Conservation (phyloP, 2,113 vertebrate genomes). For the Pygoscelis adeliae region DNA sequence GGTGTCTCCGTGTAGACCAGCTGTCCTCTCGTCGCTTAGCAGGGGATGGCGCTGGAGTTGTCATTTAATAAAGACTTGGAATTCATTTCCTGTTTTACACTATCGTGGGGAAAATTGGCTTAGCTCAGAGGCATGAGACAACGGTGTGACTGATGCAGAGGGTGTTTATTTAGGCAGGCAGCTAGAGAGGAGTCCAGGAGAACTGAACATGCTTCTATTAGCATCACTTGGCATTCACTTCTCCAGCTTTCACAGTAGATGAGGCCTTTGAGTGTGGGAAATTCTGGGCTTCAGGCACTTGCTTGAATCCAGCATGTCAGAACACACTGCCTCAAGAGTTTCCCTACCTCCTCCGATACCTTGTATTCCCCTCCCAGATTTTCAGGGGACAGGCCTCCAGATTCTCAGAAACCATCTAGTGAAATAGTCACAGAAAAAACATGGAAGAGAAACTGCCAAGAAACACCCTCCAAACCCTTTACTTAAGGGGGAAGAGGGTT, state of each 20-base stretch:
- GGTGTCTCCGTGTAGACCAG: neutral
- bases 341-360: neutral
- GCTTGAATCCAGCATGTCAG: neutral
- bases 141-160: neutral
- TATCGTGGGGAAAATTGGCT: neutral
- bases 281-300: neutral
- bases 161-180: constrained; percentile 10
- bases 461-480: neutral
- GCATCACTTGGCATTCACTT: neutral
- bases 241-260: neutral
- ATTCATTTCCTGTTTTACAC: neutral
- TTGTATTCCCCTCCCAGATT: neutral
- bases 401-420: neutral
- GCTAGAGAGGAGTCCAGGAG: neutral
- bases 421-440: neutral
- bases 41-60: neutral
- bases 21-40: neutral
- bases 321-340: neutral
- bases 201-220: neutral
- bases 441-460: neutral
- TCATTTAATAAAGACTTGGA: neutral
- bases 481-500: neutral
- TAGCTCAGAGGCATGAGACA: neutral
- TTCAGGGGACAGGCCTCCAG: neutral
- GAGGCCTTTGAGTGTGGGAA: neutral